Conservation (phyloP, 1,140 invertebrate species). For the Drosophila sulfurigaster region DNA sequence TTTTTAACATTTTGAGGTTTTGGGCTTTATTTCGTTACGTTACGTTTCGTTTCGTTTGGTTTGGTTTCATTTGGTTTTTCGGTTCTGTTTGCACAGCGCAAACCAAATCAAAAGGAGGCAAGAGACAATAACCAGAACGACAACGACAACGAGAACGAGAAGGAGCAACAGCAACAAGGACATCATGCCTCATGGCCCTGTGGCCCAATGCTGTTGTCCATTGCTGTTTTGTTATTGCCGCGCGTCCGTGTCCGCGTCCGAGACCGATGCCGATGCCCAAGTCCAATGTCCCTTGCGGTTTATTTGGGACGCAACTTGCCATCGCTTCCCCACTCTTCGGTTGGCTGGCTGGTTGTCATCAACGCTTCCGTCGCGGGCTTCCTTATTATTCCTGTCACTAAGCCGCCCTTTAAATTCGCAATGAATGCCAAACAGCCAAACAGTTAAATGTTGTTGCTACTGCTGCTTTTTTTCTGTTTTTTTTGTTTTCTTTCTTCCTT, state of each 20-base stretch:
- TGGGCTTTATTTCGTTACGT: constrained; percentile 81
- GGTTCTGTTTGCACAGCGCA: constrained; percentile 70
- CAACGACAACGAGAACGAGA: constrained; percentile 18
- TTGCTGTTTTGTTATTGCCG: constrained; percentile 42
- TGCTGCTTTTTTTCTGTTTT: constrained; percentile 21
- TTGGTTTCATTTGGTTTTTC: constrained; percentile 31
- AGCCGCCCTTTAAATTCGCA: constrained; percentile 82
- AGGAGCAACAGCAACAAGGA: constrained; percentile 46
- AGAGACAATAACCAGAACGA: constrained; percentile 39
- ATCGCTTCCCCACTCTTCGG: constrained; percentile 8
- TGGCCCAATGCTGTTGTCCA: constrained; percentile 46
- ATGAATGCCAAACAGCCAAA: constrained; percentile 80
- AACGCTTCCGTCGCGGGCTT: constrained; percentile 78
- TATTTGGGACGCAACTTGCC: constrained; percentile 35
- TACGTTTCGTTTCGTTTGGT: constrained; percentile 74
- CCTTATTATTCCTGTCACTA: constrained; percentile 83
- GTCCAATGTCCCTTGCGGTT: constrained; percentile 73
- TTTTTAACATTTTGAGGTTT: constrained; percentile 80
- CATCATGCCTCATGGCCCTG: constrained; percentile 67
- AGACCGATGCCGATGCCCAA: constrained; percentile 30
- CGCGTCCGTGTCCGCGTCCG: constrained; percentile 7
- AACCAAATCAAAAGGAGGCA: constrained; percentile 63
- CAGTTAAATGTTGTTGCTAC: constrained; percentile 71
- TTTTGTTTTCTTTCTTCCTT: not conserved
- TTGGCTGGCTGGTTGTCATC: constrained; percentile 57